phyloP scores from a whole-genome alignment of 2,888 invertebrate genomes.

The Agrotis segetum region DNA sequence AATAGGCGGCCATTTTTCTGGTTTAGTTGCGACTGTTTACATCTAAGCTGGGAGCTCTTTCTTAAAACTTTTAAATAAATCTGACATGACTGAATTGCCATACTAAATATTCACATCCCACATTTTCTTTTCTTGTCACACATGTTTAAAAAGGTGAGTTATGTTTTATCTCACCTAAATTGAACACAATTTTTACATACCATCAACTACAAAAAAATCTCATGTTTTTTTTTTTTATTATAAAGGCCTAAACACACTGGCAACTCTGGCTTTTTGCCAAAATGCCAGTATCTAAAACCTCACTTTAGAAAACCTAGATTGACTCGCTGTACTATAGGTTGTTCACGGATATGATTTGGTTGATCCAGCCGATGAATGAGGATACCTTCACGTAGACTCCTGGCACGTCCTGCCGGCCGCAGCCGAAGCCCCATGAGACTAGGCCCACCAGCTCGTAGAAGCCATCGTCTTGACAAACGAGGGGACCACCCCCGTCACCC shows the following conservation, averaged over 20 bases:
- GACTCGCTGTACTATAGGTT: slow-evolving; percentile 92
- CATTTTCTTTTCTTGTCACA: background rate
- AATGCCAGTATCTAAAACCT: background rate
- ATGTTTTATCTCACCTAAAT: background rate
- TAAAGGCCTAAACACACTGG: slow-evolving; percentile 1
- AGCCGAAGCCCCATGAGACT: slow-evolving; percentile 98
- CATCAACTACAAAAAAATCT: background rate
- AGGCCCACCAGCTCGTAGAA: slow-evolving; percentile 98
- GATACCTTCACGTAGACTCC: slow-evolving; percentile 99
- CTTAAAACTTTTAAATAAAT: background rate
- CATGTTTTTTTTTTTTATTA: background rate
- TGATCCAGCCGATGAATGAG: slow-evolving; percentile 99
- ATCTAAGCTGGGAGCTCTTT: background rate
- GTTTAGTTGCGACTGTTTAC: background rate
- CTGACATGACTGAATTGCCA: slow-evolving; percentile 8
- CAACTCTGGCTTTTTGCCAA: background rate
- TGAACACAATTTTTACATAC: too few species aligned
- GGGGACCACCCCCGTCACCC: slow-evolving; percentile 98
- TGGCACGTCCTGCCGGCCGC: slow-evolving; percentile 97
- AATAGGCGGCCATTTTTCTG: too few species aligned
- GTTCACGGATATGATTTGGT: slow-evolving; percentile 98
- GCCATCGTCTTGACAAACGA: slow-evolving; percentile 98
- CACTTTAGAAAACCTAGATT: slow-evolving; percentile 33
- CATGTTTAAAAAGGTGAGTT: too few species aligned
- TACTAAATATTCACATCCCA: slow-evolving; percentile 12